Conservation (phyloP, 1,140 invertebrate genomes). For the Pantala flavescens region DNA sequence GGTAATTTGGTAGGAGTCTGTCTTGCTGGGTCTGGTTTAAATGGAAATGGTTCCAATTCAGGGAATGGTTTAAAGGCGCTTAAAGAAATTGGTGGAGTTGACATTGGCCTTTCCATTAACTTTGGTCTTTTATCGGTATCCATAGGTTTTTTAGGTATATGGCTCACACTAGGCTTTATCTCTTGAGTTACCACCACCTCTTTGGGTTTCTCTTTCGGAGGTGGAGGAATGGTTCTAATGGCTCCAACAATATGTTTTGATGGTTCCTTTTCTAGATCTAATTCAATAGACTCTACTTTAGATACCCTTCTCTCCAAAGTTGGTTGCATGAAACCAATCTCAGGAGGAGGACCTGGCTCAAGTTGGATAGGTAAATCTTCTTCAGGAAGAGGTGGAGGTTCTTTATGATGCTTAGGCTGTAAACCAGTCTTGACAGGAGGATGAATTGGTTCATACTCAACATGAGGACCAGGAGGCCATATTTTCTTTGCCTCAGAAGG, state of each 20-base stretch:
- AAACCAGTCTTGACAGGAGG: slow-evolving; percentile 37
- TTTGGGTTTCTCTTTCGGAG: slow-evolving; percentile 27
- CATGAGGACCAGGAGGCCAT: slow-evolving; percentile 32
- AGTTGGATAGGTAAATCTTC: slow-evolving; percentile 28
- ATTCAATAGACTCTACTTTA: slow-evolving; percentile 46
- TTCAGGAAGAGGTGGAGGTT: slow-evolving; percentile 25
- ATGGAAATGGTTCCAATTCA: slow-evolving; percentile 43
- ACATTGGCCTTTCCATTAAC: background rate
- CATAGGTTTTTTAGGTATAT: background rate
- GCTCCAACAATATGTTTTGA: slow-evolving; percentile 40
- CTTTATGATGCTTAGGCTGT: slow-evolving; percentile 39
- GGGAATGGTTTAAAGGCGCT: slow-evolving; percentile 36
- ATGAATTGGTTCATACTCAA: slow-evolving; percentile 37
- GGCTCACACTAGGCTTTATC: background rate
- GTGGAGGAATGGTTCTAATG: slow-evolving; percentile 39
- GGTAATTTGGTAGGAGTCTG: slow-evolving; percentile 28
- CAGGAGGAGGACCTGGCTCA: slow-evolving; percentile 50
- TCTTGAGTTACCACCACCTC: background rate
- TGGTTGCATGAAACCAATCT: slow-evolving; percentile 48
- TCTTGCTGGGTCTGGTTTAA: slow-evolving; percentile 33
- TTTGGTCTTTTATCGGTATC: background rate
- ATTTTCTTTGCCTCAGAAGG: slow-evolving; percentile 33
- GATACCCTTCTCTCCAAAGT: slow-evolving; percentile 37
- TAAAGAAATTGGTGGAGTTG: slow-evolving; percentile 11
- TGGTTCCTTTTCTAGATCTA: slow-evolving; percentile 41